Percentiles rank a stretch among this genome's conserved stretches.
phyloP scores from a whole-genome alignment of 2,113 vertebrate genomes.

The Myotis brandtii region DNA sequence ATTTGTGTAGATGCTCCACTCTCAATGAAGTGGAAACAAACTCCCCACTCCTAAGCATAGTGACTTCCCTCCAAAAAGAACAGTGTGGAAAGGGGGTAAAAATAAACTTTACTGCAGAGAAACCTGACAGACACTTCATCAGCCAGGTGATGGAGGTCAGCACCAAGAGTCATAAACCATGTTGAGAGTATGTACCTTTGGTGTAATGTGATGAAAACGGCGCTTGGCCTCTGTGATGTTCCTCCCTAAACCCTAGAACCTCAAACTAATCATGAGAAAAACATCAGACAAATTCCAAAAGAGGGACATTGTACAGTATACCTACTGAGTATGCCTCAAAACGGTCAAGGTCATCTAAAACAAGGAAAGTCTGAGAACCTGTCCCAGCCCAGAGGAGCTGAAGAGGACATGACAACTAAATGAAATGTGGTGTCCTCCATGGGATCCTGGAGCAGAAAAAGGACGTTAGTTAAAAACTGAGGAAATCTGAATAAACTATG shows the following conservation, averaged over 20 bases:
- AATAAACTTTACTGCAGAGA: neutral
- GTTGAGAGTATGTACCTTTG: neutral
- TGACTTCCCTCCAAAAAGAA: neutral
- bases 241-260: neutral
- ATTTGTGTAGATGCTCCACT: neutral
- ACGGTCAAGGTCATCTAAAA: neutral
- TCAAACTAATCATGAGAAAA: neutral
- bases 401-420: neutral
- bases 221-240: neutral
- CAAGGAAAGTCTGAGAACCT: neutral
- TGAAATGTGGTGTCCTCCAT: neutral
- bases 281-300: neutral
- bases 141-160: neutral
- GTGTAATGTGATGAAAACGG: neutral
- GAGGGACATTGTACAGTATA: neutral
- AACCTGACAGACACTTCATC: neutral
- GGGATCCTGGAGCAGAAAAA: neutral
- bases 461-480: neutral
- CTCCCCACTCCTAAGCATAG: neutral
- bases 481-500: neutral
- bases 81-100: neutral
- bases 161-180: neutral
- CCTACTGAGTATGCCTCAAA: neutral
- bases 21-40: neutral
- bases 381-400: neutral